Base-by-base conservation (phyloP, 2,888 invertebrate species). In the Herminia tarsipennalis region DNA sequence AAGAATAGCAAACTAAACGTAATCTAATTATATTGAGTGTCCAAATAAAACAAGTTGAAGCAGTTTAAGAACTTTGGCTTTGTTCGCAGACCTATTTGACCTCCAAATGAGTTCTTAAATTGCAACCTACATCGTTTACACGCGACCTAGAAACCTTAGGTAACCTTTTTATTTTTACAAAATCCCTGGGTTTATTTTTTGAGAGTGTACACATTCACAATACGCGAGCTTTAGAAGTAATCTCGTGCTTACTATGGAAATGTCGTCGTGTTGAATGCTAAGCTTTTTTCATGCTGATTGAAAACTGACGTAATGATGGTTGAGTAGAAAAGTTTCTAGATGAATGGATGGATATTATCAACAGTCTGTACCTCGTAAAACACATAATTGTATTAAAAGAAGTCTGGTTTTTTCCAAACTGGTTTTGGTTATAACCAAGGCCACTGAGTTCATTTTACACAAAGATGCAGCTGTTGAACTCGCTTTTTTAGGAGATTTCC, bases 11-110 rank as follows among this genome's bases (percentile, higher is more conserved):
- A 47, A 29, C 32, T 4, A 17, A 34, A 36, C 18, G 27, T 49
- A 45, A 58, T 45, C 28, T 33, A 33, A 48, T 47, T 52, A 47
- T 16, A 44, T 40, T 6, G 21, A 39, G 33, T 32, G 27, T 13
- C 29, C 18, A 30, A 37, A 27, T 35, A 45, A 42, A 43, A 44
- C 28, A 44, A 32, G 38, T 46, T 42, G 29, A 24, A 22, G 22
- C 2, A 21, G 14, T 30, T 40, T 24, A 9, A 44, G 22, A 22
- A 33, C 5, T 10, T 24, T 40, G 22, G 16, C 37, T 44, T 48
- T 35, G 20, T 48, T 44, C 12, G 24, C 29, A 34, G 28, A 32
- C 36, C 30, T 47, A 40, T 30, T 45, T 9, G n/a, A 22, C 32
- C 27, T 34, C 10, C 13, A 5, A 50, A 41, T 28, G 25, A 55